Evolutionary conservation across 92 coral and sea anemone genomes (phyloP).

Genomic region (Porites lobata): DNA sequence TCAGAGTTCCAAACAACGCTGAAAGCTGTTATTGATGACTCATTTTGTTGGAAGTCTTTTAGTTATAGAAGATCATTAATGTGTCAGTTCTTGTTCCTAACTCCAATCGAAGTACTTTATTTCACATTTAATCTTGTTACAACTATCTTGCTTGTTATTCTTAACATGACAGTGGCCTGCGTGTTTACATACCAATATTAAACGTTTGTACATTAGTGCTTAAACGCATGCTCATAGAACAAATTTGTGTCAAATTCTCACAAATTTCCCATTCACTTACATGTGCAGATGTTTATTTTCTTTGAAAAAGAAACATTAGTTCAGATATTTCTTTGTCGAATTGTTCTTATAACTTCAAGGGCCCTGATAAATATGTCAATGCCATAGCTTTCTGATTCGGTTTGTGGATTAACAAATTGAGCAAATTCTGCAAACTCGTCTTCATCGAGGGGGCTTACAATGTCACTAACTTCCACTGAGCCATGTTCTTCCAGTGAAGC

Average conservation of each 20-base stretch:
- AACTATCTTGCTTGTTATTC: slow-evolving; percentile 2
- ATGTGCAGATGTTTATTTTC: slow-evolving; percentile 21
- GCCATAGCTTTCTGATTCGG: slow-evolving; percentile 62
- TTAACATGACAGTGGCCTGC: slow-evolving; percentile 6
- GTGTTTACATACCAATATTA: slow-evolving; percentile 6
- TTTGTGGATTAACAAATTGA: slow-evolving; percentile 51
- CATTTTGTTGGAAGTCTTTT: slow-evolving; percentile 36
- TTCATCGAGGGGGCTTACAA: slow-evolving; percentile 56
- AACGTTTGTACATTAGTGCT: neutral
- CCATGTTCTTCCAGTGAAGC: slow-evolving; percentile 67
- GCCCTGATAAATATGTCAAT: slow-evolving; percentile 62
- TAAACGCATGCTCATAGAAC: slow-evolving; percentile 13
- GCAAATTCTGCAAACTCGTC: slow-evolving; percentile 50
- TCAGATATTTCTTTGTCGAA: slow-evolving; percentile 33
- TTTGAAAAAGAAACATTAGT: slow-evolving; percentile 28
- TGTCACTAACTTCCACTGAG: slow-evolving; percentile 61
- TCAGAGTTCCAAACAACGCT: slow-evolving; percentile 46
- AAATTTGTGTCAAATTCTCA: slow-evolving; percentile 36
- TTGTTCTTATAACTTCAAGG: slow-evolving; percentile 35
- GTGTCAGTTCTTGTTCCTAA: slow-evolving; percentile 19
- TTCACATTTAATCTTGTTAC: neutral
- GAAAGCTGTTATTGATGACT: slow-evolving; percentile 33
- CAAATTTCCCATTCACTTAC: slow-evolving; percentile 23
- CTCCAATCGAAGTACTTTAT: neutral
- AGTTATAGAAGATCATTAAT: slow-evolving; percentile 32